phyloP scores from a whole-genome alignment of 92 coral and sea anemone species.

The Zoanthus sociatus region DNA sequence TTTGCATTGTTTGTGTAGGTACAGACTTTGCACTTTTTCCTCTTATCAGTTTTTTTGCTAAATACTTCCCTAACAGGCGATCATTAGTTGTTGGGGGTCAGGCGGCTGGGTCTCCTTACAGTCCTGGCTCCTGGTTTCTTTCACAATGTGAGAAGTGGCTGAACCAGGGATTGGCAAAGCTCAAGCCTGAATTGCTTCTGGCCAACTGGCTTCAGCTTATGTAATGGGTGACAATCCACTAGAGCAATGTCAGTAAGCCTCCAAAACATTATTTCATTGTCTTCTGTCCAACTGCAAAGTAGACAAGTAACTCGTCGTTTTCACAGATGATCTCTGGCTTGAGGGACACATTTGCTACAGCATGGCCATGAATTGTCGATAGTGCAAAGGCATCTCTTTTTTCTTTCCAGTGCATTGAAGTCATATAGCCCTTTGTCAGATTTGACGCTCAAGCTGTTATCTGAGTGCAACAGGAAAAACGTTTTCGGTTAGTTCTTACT shows the following conservation, averaged over 20 bases:
- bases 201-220: slow-evolving; percentile 33
- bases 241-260: slow-evolving; percentile 47
- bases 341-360: slow-evolving; percentile 48
- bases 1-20: slow-evolving; percentile 33
- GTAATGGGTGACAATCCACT: slow-evolving; percentile 41
- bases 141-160: slow-evolving; percentile 45
- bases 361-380: slow-evolving; percentile 66
- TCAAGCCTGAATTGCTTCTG: slow-evolving; percentile 57
- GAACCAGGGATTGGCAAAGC: slow-evolving; percentile 49
- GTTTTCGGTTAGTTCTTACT: slow-evolving; percentile 33
- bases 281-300: slow-evolving; percentile 54
- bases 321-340: slow-evolving; percentile 51
- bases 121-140: neutral
- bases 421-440: slow-evolving; percentile 36
- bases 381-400: slow-evolving; percentile 72
- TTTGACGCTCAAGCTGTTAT: no score
- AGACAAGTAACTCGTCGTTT: slow-evolving; percentile 52
- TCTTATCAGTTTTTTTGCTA: slow-evolving; percentile 4
- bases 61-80: slow-evolving; percentile 14
- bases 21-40: neutral
- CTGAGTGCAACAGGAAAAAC: no score
- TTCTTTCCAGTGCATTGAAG: slow-evolving; percentile 64
- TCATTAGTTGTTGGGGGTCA: slow-evolving; percentile 24
- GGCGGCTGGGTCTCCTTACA: slow-evolving; percentile 49
- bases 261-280: slow-evolving; percentile 66